Percentiles rank a stretch among this genome's conserved stretches.
phyloP scores from a whole-genome alignment of 1,140 invertebrate genomes.

The Lasioglossum baleicum region DNA sequence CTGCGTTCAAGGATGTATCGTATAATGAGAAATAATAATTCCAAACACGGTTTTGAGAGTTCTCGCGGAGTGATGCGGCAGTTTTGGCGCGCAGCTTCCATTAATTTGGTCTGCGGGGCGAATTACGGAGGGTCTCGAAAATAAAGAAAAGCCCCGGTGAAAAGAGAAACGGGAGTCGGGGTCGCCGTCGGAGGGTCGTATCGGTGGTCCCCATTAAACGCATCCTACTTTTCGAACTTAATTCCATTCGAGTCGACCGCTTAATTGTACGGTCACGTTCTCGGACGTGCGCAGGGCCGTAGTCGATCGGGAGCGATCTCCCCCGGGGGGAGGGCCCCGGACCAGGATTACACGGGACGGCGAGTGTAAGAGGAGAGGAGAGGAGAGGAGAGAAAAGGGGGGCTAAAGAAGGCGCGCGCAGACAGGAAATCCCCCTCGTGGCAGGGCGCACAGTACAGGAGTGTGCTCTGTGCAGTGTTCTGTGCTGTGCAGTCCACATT shows the following conservation, averaged over 20 bases:
- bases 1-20: too few species aligned
- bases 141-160: background rate
- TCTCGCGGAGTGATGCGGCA: too few species aligned
- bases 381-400: too few species aligned
- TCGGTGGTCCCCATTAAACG: conserved; percentile 42
- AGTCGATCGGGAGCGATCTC: conserved; percentile 1
- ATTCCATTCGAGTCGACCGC: conserved; percentile 44
- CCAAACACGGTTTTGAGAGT: too few species aligned
- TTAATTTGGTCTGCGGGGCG: too few species aligned
- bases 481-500: conserved; percentile 43
- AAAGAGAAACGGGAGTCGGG: background rate
- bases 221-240: conserved; percentile 54
- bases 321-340: background rate
- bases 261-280: conserved; percentile 65
- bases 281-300: conserved; percentile 27
- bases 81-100: too few species aligned
- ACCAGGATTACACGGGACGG: conserved; percentile 20
- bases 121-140: background rate
- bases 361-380: too few species aligned
- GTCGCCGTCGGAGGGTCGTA: background rate
- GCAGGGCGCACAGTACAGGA: conserved; percentile 27
- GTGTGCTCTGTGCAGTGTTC: background rate
- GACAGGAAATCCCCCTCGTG: conserved; percentile 52
- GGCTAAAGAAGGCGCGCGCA: conserved; percentile 35
- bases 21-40: too few species aligned